phyloP scores from a whole-genome alignment of 1,140 invertebrate genomes.

The honey bee (Apis mellifera) region Amel_HAv3.1 CM009937.2:496501-497000 shows the following conservation, averaged over 20 bases:
- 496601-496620: no score
- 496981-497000: neutral
- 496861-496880: neutral
- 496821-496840: neutral
- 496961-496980: neutral
- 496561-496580: conserved; percentile 1
- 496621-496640: neutral
- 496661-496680: neutral
- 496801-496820: neutral
- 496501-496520: neutral
- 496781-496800: neutral
- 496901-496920: neutral
- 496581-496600: neutral
- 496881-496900: neutral
- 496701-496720: no score
- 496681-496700: neutral
- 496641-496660: neutral
- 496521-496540: neutral
- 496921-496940: neutral
- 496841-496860: neutral
- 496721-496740: no score
- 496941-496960: neutral
- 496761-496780: neutral
- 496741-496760: no score
- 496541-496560: neutral